Evolutionary conservation across 1,140 invertebrate genomes (phyloP).

Genomic region (Bursaphelenchus mucronatus): DNA sequence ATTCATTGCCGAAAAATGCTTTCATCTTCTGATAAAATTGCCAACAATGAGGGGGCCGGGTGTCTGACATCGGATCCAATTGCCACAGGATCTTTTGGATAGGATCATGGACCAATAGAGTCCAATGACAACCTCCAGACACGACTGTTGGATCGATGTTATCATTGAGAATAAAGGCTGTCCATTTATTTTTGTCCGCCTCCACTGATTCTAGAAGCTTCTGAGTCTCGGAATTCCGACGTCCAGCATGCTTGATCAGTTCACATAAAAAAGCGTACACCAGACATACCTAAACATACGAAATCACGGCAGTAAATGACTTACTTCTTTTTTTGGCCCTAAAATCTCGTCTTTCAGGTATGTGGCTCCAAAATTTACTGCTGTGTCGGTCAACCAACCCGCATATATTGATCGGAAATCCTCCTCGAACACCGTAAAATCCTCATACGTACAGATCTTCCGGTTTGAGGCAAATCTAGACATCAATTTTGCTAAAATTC

Average conservation of each 20-base stretch:
- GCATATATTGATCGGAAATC: constrained; percentile 16
- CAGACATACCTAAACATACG: constrained; percentile 9
- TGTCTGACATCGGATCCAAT: constrained; percentile 20
- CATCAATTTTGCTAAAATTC: too few species aligned
- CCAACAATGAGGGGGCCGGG: constrained; percentile 13
- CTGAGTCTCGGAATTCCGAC: constrained; percentile 1
- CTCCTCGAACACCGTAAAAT: constrained; percentile 15
- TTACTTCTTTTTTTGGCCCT: constrained; percentile 6
- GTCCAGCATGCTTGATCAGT: constrained; percentile 14
- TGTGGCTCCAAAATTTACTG: constrained; percentile 19
- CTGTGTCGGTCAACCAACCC: constrained; percentile 18
- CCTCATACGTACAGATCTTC: constrained; percentile 9
- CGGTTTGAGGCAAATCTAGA: neutral
- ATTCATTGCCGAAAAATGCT: constrained; percentile 6
- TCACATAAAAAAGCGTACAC: constrained; percentile 19
- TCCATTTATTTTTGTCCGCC: constrained; percentile 4
- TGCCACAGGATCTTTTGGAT: constrained; percentile 7
- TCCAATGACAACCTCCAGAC: constrained; percentile 19
- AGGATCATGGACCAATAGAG: constrained; percentile 12
- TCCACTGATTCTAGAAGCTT: constrained; percentile 1
- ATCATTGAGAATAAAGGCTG: constrained; percentile 14
- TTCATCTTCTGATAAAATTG: constrained; percentile 2
- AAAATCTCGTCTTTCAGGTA: constrained; percentile 18
- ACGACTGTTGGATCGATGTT: constrained; percentile 14
- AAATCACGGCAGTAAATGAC: neutral